These are phyloP conservation scores for Crotalus helleri DNA, from an alignment of 2,113 vertebrate genomes.

Conservation along the genomic window DNA sequence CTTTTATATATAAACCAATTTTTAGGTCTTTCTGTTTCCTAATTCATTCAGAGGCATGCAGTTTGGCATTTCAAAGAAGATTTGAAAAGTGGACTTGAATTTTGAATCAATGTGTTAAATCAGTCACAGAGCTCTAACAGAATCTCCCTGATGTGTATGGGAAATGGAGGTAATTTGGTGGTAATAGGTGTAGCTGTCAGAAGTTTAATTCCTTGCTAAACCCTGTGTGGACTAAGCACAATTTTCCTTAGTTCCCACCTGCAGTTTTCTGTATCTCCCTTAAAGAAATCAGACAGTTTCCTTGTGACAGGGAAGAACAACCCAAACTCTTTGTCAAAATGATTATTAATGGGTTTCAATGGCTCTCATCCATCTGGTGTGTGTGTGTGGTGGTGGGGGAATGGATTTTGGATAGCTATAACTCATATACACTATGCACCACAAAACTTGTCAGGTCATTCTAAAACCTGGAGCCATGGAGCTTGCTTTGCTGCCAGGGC, in stretches of 20 bases:
- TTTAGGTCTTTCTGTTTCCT: neutral
- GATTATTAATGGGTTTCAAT: neutral
- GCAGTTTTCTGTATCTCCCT: neutral
- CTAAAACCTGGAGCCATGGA: slow-evolving; percentile 39
- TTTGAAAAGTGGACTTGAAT: neutral
- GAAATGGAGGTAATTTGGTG: neutral
- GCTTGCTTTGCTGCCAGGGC: slow-evolving; percentile 43
- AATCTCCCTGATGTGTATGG: neutral
- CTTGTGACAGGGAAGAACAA: neutral
- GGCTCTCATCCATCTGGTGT: slow-evolving; percentile 6
- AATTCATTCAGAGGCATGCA: neutral
- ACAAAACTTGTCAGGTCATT: slow-evolving; percentile 13
- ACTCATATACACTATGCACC: neutral
- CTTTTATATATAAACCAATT: neutral
- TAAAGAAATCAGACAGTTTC: neutral
- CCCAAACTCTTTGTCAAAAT: neutral
- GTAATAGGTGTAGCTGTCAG: neutral
- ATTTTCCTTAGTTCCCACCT: neutral
- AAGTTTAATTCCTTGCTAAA: neutral
- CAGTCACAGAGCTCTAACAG: neutral
- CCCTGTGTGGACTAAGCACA: neutral
- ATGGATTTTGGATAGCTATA: neutral
- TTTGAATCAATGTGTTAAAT: neutral
- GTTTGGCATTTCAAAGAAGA: neutral
- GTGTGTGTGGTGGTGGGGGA: neutral